These are phyloP conservation scores for Magallana gigas DNA, from an alignment of 1,140 invertebrate species.

Conservation along the genomic window DNA sequence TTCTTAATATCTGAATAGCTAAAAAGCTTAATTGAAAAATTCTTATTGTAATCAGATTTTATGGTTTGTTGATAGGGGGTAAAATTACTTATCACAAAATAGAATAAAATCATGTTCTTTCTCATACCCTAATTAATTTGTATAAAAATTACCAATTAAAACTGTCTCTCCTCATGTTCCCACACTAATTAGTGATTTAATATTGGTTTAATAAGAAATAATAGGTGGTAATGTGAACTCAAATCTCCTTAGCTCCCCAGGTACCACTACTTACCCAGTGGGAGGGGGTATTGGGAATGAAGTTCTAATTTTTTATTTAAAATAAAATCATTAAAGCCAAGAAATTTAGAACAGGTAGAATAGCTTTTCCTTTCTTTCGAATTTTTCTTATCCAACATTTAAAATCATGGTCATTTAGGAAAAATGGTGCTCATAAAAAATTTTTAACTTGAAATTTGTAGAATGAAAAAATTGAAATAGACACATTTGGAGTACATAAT, in stretches of 20 bases:
- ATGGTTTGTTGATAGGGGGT: no score
- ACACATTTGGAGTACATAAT: no score
- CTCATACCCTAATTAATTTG: not conserved
- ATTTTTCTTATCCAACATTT: not conserved
- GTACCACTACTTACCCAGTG: not conserved
- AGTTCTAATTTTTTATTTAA: not conserved
- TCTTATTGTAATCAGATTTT: no score
- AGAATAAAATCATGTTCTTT: not conserved
- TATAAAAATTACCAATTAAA: not conserved
- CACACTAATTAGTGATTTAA: not conserved
- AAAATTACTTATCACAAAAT: no score
- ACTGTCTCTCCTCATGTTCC: not conserved
- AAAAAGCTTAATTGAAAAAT: no score
- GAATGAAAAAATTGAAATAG: no score
- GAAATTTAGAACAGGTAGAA: not conserved
- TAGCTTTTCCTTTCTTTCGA: not conserved
- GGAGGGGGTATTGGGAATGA: not conserved
- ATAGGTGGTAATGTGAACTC: conserved; percentile 2
- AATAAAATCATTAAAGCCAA: not conserved
- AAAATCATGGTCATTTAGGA: no score
- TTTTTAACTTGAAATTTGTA: no score
- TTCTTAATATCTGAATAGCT: not conserved
- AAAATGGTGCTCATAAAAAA: no score
- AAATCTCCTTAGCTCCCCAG: not conserved
- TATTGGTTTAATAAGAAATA: not conserved